These are phyloP conservation scores for Gallinago solitaria DNA, from an alignment of 2,797 vertebrate species.

Conservation along the genomic window DNA sequence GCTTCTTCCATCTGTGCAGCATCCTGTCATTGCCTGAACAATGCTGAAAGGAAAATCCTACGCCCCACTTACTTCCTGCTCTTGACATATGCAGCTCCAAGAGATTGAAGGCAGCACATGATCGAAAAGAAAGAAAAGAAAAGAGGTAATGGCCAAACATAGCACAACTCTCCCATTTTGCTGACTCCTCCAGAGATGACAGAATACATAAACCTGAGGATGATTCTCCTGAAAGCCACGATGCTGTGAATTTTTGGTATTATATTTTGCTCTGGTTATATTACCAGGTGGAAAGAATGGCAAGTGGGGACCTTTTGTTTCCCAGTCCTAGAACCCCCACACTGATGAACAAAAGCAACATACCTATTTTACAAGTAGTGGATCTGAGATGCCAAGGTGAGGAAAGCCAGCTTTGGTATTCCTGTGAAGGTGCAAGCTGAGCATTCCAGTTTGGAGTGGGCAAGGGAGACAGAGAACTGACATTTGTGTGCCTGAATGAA, in stretches of 20 bases:
- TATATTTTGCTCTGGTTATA: background rate
- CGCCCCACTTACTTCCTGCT: constrained; percentile 39
- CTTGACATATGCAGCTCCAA: constrained; percentile 19
- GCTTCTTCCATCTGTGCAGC: constrained; percentile 59
- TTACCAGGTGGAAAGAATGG: background rate
- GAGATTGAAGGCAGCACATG: constrained; percentile 38
- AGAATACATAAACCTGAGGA: background rate
- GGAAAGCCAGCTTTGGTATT: background rate
- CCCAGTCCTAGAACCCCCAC: background rate
- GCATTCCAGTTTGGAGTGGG: background rate
- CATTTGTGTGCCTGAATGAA: background rate
- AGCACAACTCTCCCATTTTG: background rate
- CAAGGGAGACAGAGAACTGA: background rate
- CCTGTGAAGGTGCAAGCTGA: background rate
- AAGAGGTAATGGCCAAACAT: background rate
- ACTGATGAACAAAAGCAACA: background rate
- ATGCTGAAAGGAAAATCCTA: constrained; percentile 53
- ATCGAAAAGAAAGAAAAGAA: background rate
- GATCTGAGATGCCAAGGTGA: background rate
- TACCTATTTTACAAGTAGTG: background rate
- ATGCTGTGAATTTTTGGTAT: background rate
- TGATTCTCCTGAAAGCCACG: background rate
- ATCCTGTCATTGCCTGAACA: constrained; percentile 62
- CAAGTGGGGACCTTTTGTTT: background rate
- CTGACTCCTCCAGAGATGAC: background rate